A percentile compares a stretch with the other conserved stretches of the same genome.
Evolutionary conservation across 2,888 invertebrate genomes (phyloP).

Genomic region (Esperia sulphurella): DNA sequence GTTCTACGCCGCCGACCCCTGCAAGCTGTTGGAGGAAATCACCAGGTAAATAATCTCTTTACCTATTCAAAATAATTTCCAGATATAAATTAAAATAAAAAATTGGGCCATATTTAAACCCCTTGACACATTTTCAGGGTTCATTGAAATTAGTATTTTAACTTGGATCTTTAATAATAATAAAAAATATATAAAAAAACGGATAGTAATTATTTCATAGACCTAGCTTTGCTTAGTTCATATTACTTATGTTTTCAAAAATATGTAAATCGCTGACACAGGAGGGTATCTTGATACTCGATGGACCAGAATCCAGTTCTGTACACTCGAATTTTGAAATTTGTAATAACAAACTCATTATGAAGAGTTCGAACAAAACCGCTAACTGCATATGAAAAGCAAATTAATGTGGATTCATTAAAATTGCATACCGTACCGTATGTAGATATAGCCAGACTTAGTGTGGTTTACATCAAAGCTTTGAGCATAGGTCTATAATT

Average conservation of each 20-base stretch:
- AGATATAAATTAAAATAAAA: no score
- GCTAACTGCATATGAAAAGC: constrained; percentile 48
- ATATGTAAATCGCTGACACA: no score
- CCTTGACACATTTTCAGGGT: no score
- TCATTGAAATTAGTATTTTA: no score
- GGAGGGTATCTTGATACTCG: neutral
- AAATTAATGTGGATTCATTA: constrained; percentile 50
- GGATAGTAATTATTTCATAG: no score
- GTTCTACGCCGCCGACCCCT: constrained; percentile 98
- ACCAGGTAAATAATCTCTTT: constrained; percentile 83
- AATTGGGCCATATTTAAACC: no score
- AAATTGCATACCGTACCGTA: constrained; percentile 20
- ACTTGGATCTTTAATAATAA: no score
- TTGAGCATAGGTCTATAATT: constrained; percentile 23
- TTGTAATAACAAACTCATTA: no score
- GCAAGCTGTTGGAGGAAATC: constrained; percentile 96
- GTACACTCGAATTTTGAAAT: constrained; percentile 14
- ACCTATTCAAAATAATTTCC: no score
- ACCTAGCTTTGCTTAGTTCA: no score
- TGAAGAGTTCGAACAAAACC: constrained; percentile 44
- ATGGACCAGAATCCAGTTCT: neutral
- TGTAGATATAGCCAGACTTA: constrained; percentile 8
- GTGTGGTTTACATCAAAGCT: constrained; percentile 33
- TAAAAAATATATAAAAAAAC: no score
- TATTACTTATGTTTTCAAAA: no score